These are phyloP conservation scores for Asbolus verrucosus DNA, from an alignment of 1,140 invertebrate species.

Conservation along the genomic window DNA sequence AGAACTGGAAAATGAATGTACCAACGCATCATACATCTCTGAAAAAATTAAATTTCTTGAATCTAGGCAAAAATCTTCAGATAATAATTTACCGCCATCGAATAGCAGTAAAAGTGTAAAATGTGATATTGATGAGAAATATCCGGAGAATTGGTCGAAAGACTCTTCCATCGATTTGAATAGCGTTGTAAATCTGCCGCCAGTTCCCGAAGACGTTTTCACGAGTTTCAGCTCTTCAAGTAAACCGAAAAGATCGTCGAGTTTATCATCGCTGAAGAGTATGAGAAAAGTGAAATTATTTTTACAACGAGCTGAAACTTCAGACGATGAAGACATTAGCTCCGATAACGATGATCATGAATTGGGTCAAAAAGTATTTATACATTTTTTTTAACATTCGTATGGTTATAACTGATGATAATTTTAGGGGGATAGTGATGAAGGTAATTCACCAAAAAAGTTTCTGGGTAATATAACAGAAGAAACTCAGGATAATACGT, in stretches of 20 bases:
- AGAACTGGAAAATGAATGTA: slow-evolving; percentile 3
- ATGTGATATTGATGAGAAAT: slow-evolving; percentile 65
- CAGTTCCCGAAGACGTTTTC: slow-evolving; percentile 66
- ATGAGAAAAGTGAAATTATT: slow-evolving; percentile 65
- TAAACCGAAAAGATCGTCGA: slow-evolving; percentile 62
- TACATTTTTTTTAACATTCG: too few species aligned
- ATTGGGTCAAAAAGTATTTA: slow-evolving; percentile 5
- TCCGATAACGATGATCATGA: slow-evolving; percentile 63
- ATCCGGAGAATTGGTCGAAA: slow-evolving; percentile 64
- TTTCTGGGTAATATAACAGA: slow-evolving; percentile 61
- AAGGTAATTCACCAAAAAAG: slow-evolving; percentile 55
- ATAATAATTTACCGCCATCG: slow-evolving; percentile 50
- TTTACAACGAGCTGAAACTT: slow-evolving; percentile 63
- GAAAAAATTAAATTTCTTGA: slow-evolving; percentile 63
- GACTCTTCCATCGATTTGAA: slow-evolving; percentile 65
- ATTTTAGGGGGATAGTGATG: slow-evolving; percentile 49
- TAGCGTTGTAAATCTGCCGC: slow-evolving; percentile 63
- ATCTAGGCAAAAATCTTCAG: slow-evolving; percentile 54
- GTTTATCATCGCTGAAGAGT: slow-evolving; percentile 64
- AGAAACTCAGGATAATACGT: slow-evolving; percentile 59
- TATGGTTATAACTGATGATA: background rate
- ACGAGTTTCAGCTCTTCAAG: slow-evolving; percentile 58
- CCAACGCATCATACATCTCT: slow-evolving; percentile 18
- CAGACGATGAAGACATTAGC: slow-evolving; percentile 63
- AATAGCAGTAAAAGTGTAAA: slow-evolving; percentile 58